Conservation (phyloP, 2,888 invertebrate genomes). For the Steinernema carpocapsae region DNA sequence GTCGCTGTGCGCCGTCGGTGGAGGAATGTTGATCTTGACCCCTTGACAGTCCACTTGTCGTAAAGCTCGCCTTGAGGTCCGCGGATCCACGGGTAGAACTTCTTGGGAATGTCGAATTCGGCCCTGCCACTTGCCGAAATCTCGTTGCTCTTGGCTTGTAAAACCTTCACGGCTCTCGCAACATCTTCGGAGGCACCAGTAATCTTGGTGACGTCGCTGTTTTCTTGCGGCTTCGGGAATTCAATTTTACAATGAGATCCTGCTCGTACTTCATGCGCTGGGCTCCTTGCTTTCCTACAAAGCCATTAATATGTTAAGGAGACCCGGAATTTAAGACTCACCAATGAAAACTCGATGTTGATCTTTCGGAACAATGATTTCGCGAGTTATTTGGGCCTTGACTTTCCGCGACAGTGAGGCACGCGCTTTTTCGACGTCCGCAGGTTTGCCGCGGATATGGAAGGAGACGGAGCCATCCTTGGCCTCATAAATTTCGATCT, state of each 20-base stretch:
- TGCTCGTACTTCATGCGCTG: slow-evolving; percentile 81
- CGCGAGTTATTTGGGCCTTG: too few relatives aligned
- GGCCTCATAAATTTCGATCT: slow-evolving; percentile 92
- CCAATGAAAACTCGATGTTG: slow-evolving; percentile 94
- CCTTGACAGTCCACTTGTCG: slow-evolving; percentile 78
- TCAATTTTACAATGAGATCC: slow-evolving; percentile 74
- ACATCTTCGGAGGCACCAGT: too few relatives aligned
- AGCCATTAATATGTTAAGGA: too few relatives aligned
- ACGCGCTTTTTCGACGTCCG: slow-evolving; percentile 85
- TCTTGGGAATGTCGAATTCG: slow-evolving; percentile 89
- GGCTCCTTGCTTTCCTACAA: slow-evolving; percentile 58
- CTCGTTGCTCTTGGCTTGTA: too few relatives aligned
- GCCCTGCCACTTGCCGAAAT: slow-evolving; percentile 73
- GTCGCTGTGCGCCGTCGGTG: slow-evolving; percentile 85
- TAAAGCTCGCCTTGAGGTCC: slow-evolving; percentile 86
- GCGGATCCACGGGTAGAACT: slow-evolving; percentile 93
- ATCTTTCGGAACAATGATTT: slow-evolving; percentile 72
- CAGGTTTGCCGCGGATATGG: slow-evolving; percentile 86
- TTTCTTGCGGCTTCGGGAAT: too few relatives aligned
- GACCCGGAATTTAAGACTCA: too few relatives aligned
- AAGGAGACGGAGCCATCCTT: slow-evolving; percentile 96
- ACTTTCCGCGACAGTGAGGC: slow-evolving; percentile 78
- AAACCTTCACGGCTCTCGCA: too few relatives aligned
- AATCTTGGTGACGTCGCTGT: too few relatives aligned
- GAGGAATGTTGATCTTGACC: slow-evolving; percentile 86